Percentiles rank a stretch among this genome's conserved stretches.
Conservation (phyloP, 2,888 invertebrate genomes). For the Zygothrica quintamaculata region DNA sequence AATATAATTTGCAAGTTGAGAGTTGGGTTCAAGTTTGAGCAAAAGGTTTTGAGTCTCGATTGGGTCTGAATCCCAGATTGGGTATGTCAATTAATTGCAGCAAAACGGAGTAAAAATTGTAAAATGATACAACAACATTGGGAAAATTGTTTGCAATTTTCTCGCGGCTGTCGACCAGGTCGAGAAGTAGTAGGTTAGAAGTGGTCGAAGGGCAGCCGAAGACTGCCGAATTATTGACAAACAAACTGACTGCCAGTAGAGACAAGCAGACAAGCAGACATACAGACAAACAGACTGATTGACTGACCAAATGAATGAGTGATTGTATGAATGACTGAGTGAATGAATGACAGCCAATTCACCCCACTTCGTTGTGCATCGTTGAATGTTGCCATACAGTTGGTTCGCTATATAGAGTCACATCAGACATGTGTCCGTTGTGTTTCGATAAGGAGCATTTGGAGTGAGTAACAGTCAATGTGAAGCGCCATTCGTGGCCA, state of each 20-base stretch:
- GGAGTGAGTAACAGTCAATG: conserved; percentile 22
- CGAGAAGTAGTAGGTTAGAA: too few species aligned
- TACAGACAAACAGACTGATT: too few species aligned
- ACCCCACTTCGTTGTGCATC: conserved; percentile 72
- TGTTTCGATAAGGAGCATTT: conserved; percentile 12
- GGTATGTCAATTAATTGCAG: conserved; percentile 75
- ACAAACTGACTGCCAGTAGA: conserved; percentile 16
- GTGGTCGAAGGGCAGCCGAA: conserved; percentile 60
- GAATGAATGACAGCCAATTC: conserved; percentile 50
- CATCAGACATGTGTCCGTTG: conserved; percentile 62
- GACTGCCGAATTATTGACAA: conserved; percentile 75
- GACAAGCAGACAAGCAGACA: conserved; percentile 10
- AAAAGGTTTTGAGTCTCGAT: conserved; percentile 52
- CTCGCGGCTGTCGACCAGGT: conserved; percentile 61
- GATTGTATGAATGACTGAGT: conserved; percentile 49
- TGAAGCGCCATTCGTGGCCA: conserved; percentile 52
- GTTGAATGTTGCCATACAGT: conserved; percentile 53
- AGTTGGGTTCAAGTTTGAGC: conserved; percentile 49
- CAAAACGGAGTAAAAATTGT: conserved; percentile 58
- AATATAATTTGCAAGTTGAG: conserved; percentile 72
- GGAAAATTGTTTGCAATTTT: conserved; percentile 78
- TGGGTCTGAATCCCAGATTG: conserved; percentile 36
- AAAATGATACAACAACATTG: conserved; percentile 67
- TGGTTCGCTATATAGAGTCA: too few species aligned
- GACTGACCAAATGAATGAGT: conserved; percentile 42